Evolutionary conservation across 2,797 vertebrate genomes (phyloP), one percentile per base, ranked within the genome.

Genomic region (Hemitrygon akajei): DNA sequence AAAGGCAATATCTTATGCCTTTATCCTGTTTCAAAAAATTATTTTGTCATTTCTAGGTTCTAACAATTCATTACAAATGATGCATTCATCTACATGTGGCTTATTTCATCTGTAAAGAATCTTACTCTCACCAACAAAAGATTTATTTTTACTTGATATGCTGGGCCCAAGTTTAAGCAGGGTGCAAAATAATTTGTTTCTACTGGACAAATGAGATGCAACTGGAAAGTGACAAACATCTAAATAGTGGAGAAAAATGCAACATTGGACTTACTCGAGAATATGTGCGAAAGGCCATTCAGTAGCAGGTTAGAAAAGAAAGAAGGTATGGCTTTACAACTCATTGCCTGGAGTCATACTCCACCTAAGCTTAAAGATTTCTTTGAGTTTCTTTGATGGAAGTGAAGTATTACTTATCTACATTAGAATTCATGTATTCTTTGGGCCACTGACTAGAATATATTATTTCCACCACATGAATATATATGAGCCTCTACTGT

Each of bases 401-500:
- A 89, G 60, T 37, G 60, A 63, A 87, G n/a, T 89, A 22, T 16
- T 89, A 89, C 63, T 89, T 89, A 89, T 63, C 60, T 69, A 69
- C 63, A 89, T 89, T 89, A 89, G 86, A 89, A 89, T 89, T 89
- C 91, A 93, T 76, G 91, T 56, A 56, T 73, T 73, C 66, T 93
- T 93, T 93, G 91, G 11, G 71, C 91, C 27, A 93, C 37, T 75
- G 71, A 75, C 69, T 93, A 20, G 71, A 93, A 93, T 56, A 56
- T 37, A 93, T 93, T 93, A 93, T 93, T 76, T 75, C 75, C 71
- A 93, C 25, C 91, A 56, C 69, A 92, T 73, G 91, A 71, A 73
- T 92, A 92, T 92, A 92, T 92, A 73, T 92, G 34, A 92, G 34
- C 37, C 37, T 75, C 91, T 56, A 47, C 69, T 75, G 25, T 25